These are phyloP conservation scores for Anguilla obscura DNA, from an alignment of 2,797 vertebrate species.

Conservation along the genomic window DNA sequence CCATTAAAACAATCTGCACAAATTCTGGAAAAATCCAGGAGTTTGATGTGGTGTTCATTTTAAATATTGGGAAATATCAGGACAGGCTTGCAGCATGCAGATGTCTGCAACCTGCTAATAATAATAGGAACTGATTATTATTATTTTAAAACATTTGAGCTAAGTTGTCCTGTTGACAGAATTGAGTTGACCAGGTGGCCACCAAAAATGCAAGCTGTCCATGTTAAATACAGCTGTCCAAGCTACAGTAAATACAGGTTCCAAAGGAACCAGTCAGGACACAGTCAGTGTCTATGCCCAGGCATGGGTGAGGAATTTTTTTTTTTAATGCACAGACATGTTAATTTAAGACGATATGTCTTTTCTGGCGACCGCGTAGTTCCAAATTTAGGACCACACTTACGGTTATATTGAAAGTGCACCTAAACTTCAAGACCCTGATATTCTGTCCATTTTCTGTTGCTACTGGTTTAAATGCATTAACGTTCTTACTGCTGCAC, in stretches of 20 bases:
- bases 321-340: neutral
- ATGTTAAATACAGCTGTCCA: neutral
- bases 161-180: neutral
- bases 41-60: neutral
- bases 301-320: neutral
- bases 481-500: neutral
- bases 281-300: neutral
- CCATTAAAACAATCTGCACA: neutral
- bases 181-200: neutral
- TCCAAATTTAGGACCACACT: neutral
- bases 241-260: neutral
- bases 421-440: neutral
- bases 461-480: neutral
- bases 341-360: neutral
- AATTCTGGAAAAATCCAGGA: neutral
- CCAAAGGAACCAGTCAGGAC: neutral
- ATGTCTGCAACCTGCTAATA: neutral
- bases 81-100: neutral
- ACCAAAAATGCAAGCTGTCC: neutral
- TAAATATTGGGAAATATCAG: neutral
- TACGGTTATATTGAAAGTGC: neutral
- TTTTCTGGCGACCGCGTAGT: neutral
- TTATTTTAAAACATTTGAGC: neutral
- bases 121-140: neutral
- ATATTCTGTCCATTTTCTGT: neutral